Conservation (phyloP, 1,140 invertebrate genomes). For the Eubasilissa regina region DNA sequence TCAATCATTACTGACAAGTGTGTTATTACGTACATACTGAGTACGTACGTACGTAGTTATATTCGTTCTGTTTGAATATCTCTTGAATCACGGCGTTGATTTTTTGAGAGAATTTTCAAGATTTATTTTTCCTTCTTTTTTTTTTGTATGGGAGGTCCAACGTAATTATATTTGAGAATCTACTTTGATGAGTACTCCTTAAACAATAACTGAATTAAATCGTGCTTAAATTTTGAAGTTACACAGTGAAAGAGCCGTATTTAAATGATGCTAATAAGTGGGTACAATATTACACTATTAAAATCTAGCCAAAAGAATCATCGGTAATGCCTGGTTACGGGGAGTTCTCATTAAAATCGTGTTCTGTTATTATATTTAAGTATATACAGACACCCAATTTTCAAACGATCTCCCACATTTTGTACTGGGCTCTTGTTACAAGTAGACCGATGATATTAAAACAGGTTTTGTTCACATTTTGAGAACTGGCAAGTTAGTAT, state of each 20-base stretch:
- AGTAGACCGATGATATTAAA: too few species aligned
- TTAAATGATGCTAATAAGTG: neutral
- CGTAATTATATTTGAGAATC: neutral
- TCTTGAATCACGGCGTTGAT: too few species aligned
- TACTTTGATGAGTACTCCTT: neutral
- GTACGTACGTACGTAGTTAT: too few species aligned
- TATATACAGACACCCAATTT: conserved; percentile 6
- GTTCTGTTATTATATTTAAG: conserved; percentile 6
- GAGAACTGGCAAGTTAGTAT: too few species aligned
- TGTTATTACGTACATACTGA: too few species aligned
- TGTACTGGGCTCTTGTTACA: too few species aligned
- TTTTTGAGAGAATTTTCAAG: too few species aligned
- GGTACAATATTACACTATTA: conserved; percentile 6
- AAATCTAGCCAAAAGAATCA: conserved; percentile 1
- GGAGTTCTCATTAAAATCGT: conserved; percentile 15
- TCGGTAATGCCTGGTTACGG: neutral
- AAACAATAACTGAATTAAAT: neutral
- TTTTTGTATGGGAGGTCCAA: neutral
- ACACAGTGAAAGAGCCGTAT: neutral
- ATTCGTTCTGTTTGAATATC: too few species aligned
- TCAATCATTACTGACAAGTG: too few species aligned
- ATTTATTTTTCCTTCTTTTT: too few species aligned
- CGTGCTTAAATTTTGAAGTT: neutral
- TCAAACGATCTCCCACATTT: too few species aligned
- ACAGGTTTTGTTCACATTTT: too few species aligned